A percentile compares a stretch with the other conserved stretches of the same genome.
Conservation (phyloP, 2,888 invertebrate genomes). For the Brachylomia viminalis region DNA sequence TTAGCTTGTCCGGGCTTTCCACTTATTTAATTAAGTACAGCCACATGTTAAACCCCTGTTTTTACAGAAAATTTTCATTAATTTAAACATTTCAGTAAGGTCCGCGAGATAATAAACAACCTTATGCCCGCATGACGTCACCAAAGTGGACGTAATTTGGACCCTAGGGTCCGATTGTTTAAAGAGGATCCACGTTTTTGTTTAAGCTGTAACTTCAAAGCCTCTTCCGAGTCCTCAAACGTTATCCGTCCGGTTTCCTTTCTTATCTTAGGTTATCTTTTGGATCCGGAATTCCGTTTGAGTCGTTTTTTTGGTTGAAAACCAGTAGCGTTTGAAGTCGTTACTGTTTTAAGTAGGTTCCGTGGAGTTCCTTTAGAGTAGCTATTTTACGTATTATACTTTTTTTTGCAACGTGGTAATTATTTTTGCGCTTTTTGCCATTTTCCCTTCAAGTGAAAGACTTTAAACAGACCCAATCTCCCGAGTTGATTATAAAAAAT, state of each 20-base stretch:
- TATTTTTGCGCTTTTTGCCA: background rate
- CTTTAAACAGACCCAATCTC: background rate
- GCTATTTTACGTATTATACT: background rate
- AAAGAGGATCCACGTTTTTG: slow-evolving; percentile 50
- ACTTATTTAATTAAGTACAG: slow-evolving; percentile 32
- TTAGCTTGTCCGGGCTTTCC: background rate
- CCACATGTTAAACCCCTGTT: slow-evolving; percentile 30
- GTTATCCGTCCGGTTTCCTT: slow-evolving; percentile 60
- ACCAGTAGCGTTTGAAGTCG: slow-evolving; percentile 35
- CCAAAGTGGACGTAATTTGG: slow-evolving; percentile 47
- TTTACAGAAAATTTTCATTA: slow-evolving; percentile 39
- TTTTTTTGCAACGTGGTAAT: background rate
- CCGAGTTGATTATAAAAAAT: background rate
- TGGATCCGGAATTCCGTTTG: slow-evolving; percentile 52
- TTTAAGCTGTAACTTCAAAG: slow-evolving; percentile 50
- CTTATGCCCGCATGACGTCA: slow-evolving; percentile 41
- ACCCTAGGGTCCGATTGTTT: slow-evolving; percentile 52
- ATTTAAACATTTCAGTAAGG: slow-evolving; percentile 39
- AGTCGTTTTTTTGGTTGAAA: slow-evolving; percentile 48
- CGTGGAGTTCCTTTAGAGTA: background rate
- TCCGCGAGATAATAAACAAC: slow-evolving; percentile 51
- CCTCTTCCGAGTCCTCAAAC: slow-evolving; percentile 42
- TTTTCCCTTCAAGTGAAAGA: background rate
- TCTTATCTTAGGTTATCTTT: slow-evolving; percentile 54
- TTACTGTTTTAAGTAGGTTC: slow-evolving; percentile 10